Conservation (phyloP, 2,797 vertebrate genomes). For the Pitangus sulphuratus region DNA sequence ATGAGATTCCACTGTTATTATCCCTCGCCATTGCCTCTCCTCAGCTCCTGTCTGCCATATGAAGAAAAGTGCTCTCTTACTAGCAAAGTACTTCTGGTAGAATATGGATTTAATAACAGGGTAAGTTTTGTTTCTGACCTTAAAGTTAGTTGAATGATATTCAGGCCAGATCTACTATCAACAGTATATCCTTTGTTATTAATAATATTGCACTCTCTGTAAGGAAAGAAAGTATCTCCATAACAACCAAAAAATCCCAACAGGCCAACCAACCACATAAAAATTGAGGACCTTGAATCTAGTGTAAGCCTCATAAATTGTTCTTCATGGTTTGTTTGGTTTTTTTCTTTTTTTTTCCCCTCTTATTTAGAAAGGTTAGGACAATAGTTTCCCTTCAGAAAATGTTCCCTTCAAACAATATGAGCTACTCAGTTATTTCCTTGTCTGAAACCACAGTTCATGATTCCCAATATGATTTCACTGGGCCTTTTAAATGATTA, state of each 20-base stretch:
- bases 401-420: neutral
- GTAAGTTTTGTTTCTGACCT: neutral
- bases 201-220: neutral
- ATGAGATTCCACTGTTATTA: neutral
- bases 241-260: neutral
- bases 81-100: neutral
- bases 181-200: neutral
- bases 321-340: neutral
- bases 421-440: neutral
- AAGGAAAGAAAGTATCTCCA: neutral
- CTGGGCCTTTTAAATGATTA: neutral
- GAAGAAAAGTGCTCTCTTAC: neutral
- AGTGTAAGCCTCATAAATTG: neutral
- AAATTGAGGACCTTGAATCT: neutral
- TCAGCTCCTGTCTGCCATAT: neutral
- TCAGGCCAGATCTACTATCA: neutral
- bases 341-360: neutral
- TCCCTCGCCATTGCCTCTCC: neutral
- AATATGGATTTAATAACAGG: constrained; percentile 11
- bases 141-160: neutral
- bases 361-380: neutral
- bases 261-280: neutral
- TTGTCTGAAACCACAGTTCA: neutral
- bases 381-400: constrained; percentile 4
- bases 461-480: neutral